Percentiles rank a stretch among this genome's conserved stretches.
Conservation (phyloP, 2,113 vertebrate genomes). For the Trematomus loennbergii region DNA sequence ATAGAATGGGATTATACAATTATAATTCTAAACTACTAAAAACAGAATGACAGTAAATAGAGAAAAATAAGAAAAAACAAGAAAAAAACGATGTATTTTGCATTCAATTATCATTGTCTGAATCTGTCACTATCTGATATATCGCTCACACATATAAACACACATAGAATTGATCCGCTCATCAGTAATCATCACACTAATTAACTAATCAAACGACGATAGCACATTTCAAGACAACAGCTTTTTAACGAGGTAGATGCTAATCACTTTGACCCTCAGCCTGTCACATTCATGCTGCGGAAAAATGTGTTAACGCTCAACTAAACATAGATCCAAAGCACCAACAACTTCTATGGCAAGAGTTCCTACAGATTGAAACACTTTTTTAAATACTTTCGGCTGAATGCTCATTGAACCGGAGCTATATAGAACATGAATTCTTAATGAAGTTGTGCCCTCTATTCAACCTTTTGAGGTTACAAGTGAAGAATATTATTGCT, state of each 20-base stretch:
- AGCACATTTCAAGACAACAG: slow-evolving; percentile 59
- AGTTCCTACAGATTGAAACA: slow-evolving; percentile 4
- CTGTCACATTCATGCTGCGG: slow-evolving; percentile 36
- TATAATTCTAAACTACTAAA: slow-evolving; percentile 2
- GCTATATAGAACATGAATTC: neutral
- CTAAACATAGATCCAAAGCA: slow-evolving; percentile 29
- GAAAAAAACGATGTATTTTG: slow-evolving; percentile 31
- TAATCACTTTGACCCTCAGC: slow-evolving; percentile 66
- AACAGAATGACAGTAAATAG: slow-evolving; percentile 3
- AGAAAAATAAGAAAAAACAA: neutral
- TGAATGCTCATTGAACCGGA: slow-evolving; percentile 12
- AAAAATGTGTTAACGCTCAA: slow-evolving; percentile 23
- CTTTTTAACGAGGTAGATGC: slow-evolving; percentile 60
- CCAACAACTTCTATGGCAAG: neutral
- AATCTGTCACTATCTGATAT: slow-evolving; percentile 4
- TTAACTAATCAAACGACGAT: slow-evolving; percentile 66
- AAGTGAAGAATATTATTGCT: too few species aligned
- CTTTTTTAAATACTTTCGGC: neutral
- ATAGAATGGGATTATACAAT: neutral
- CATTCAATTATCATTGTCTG: slow-evolving; percentile 1
- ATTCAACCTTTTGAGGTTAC: slow-evolving; percentile 17
- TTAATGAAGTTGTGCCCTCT: slow-evolving; percentile 9
- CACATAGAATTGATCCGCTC: slow-evolving; percentile 38
- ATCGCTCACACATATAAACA: slow-evolving; percentile 2
- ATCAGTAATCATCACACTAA: slow-evolving; percentile 66